Evolutionary conservation across 2,113 vertebrate genomes (phyloP).

Genomic region (Smithornis capensis): DNA sequence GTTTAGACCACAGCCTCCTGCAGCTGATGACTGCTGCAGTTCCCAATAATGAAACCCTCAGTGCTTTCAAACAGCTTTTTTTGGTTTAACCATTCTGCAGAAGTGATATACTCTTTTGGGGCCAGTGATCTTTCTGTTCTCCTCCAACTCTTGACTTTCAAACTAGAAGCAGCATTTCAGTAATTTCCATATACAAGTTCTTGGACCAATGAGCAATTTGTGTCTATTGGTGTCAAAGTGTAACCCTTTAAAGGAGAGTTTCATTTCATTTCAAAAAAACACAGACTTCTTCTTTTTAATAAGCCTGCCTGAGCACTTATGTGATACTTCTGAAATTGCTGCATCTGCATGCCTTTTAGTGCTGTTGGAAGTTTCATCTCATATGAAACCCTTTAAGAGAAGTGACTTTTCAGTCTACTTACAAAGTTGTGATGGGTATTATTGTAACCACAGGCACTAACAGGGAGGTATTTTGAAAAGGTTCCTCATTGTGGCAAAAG

Average conservation of each 20-base stretch:
- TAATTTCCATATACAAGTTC: not conserved
- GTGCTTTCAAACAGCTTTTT: not conserved
- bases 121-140: not conserved
- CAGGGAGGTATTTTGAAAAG: not conserved
- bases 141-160: not conserved
- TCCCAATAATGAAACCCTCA: not conserved
- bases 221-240: not conserved
- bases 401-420: not conserved
- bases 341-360: not conserved
- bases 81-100: not conserved
- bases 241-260: not conserved
- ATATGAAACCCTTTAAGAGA: not conserved
- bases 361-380: not conserved
- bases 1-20: not conserved
- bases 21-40: not conserved
- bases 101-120: not conserved
- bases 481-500: not conserved
- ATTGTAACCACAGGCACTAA: not conserved
- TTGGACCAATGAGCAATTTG: not conserved
- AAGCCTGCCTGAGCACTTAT: not conserved
- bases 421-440: not conserved
- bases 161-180: not conserved
- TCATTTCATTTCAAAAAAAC: not conserved
- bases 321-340: not conserved
- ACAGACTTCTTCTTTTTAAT: not conserved